Base-by-base conservation (phyloP, 2,888 invertebrate species). In the Leucophenga montana region DNA sequence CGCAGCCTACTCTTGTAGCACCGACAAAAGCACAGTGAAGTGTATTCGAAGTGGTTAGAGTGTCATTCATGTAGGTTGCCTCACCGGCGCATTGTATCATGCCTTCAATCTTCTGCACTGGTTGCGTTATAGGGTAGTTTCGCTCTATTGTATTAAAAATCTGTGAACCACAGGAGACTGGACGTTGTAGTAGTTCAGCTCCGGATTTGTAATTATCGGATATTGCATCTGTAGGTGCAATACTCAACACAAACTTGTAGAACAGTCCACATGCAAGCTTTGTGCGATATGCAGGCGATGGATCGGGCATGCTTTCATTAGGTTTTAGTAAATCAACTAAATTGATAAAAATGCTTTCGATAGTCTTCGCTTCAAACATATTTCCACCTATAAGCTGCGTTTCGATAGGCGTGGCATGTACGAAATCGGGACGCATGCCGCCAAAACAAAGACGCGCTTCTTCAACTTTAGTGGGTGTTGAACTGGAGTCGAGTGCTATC, bases 71-170 rank as follows among this genome's bases (percentile, higher is more conserved):
- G 86, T 94, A 96, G 68, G 92, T 90, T 0, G 94, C 94, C 86
- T 95, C 94, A 1, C 96, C 96, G 79, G 91, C 89, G 76, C 92
- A 91, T 77, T 92, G 92, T 44, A 91, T 89, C 27, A 92, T 84
- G 1, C 79, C 92, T 88, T 95, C 95, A 16, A 94, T 68, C 86
- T 95, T 95, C 0, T 92, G 90, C 20, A 95, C 87, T 0, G 95
- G 93, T 82, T 95, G 89, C 71, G 92, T 93, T n/a, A 95, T 80
- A 1, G 95, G 95, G 91, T 93, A 95, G n/a, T 92, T 82, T 48
- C 90, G 90, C 81, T 92, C 90, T 75, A 93, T 91, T 0, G 93
- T 93, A 57, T 93, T 93, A 84, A 91, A 95, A 53, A 89, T 90
- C 87, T 95, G 94, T 3, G 88, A 90, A 0, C 93, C 95, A 16